A percentile compares a stretch with the other conserved stretches of the same genome.
phyloP scores from a whole-genome alignment of 2,888 invertebrate species.

The Germaria angustata region DNA sequence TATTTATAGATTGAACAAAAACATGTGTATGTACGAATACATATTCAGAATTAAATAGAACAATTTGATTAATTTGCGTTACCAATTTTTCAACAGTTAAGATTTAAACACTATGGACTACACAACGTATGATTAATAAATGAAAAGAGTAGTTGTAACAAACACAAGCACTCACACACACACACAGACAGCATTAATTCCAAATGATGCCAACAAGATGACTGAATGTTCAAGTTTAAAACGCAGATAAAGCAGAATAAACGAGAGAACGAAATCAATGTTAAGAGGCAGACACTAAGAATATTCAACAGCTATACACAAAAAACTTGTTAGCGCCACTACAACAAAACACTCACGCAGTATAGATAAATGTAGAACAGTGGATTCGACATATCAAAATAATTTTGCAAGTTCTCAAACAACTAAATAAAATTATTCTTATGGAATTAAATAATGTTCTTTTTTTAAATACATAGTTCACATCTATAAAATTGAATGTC shows the following conservation, averaged over 20 bases:
- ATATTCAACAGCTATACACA: constrained; percentile 11
- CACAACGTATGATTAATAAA: constrained; percentile 61
- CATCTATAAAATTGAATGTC: too few relatives aligned
- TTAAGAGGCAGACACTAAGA: constrained; percentile 13
- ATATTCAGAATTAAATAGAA: constrained; percentile 23
- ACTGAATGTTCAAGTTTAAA: constrained; percentile 40
- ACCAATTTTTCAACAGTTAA: constrained; percentile 45
- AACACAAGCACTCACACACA: not conserved
- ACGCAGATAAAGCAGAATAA: constrained; percentile 9
- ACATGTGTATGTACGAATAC: not conserved
- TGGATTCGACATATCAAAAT: not conserved
- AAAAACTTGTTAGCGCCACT: constrained; percentile 50
- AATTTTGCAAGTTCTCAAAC: too few relatives aligned
- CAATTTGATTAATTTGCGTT: constrained; percentile 57
- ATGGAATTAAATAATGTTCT: too few relatives aligned
- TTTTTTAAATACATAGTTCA: too few relatives aligned
- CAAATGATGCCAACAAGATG: not conserved
- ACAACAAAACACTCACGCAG: constrained; percentile 25
- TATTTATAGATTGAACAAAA: not conserved
- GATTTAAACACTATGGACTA: constrained; percentile 30
- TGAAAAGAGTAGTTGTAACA: constrained; percentile 2
- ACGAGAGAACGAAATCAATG: constrained; percentile 46
- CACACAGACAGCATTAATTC: not conserved
- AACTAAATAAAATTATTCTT: too few relatives aligned
- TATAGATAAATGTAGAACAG: not conserved